Evolutionary conservation across 2,113 vertebrate species (phyloP).

Genomic region (Thamnophis sirtalis): DNA sequence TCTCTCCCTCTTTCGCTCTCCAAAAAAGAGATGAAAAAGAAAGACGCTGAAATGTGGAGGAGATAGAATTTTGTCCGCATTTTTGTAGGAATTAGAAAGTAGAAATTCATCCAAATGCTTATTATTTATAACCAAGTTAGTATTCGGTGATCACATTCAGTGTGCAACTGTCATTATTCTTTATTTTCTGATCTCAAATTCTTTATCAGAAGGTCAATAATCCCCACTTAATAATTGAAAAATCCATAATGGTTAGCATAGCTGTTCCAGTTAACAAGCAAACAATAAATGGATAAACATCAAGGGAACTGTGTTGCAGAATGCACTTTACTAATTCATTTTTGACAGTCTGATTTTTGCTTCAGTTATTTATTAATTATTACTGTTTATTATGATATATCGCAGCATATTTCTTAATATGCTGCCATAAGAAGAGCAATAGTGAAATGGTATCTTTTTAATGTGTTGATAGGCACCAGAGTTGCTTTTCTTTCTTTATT

Average conservation of each 20-base stretch:
- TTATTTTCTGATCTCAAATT: background rate
- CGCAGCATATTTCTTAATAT: background rate
- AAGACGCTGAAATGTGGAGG: background rate
- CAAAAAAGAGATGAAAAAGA: background rate
- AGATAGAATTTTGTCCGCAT: background rate
- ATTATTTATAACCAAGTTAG: background rate
- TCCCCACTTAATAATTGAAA: constrained; percentile 16
- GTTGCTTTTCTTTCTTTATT: background rate
- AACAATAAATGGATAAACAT: constrained; percentile 9
- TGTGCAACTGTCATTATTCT: constrained; percentile 13
- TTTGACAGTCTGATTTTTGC: background rate
- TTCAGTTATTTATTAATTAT: constrained; percentile 3
- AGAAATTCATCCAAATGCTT: background rate
- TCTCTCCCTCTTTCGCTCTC: no score
- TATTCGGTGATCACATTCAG: background rate
- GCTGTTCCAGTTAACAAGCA: constrained; percentile 19
- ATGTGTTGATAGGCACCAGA: background rate
- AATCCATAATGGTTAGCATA: constrained; percentile 27
- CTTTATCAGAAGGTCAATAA: constrained; percentile 19
- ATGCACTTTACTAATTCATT: constrained; percentile 16
- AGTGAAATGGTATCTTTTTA: background rate
- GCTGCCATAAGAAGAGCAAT: background rate
- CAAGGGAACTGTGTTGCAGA: constrained; percentile 4
- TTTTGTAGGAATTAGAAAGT: background rate
- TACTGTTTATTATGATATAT: constrained; percentile 6